These are phyloP conservation scores for Eurystomus glaucurus DNA, from an alignment of 2,797 vertebrate species.

Conservation along the genomic window DNA sequence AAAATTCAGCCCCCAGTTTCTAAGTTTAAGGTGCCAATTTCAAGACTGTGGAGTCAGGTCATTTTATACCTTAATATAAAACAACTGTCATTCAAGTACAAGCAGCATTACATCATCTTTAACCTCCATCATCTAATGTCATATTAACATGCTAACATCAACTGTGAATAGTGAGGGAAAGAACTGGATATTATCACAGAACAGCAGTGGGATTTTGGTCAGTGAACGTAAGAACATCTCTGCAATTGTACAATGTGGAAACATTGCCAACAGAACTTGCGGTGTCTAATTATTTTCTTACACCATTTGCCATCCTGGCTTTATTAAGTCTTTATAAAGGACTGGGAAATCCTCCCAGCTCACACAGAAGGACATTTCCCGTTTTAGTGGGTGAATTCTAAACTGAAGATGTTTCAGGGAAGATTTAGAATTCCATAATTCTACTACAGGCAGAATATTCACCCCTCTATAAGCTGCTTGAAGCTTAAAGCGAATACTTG, in stretches of 20 bases:
- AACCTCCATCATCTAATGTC: not conserved
- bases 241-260: rapidly evolving
- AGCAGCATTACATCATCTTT: not conserved
- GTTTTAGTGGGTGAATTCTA: not conserved
- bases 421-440: not conserved
- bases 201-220: not conserved
- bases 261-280: not conserved
- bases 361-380: not conserved
- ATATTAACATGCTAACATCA: not conserved
- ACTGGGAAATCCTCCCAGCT: not conserved
- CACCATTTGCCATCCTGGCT: not conserved
- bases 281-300: not conserved
- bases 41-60: not conserved
- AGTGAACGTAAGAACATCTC: not conserved
- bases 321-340: not conserved
- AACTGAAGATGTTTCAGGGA: not conserved
- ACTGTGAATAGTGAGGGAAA: not conserved
- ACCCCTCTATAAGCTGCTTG: not conserved
- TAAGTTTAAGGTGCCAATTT: constrained; percentile 6
- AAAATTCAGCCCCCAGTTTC: not conserved
- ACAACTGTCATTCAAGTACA: not conserved
- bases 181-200: not conserved
- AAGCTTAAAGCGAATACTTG: not conserved
- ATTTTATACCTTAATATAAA: not conserved
- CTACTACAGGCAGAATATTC: not conserved